phyloP scores from a whole-genome alignment of 2,113 vertebrate genomes.

The Pseudopipra pipra region DNA sequence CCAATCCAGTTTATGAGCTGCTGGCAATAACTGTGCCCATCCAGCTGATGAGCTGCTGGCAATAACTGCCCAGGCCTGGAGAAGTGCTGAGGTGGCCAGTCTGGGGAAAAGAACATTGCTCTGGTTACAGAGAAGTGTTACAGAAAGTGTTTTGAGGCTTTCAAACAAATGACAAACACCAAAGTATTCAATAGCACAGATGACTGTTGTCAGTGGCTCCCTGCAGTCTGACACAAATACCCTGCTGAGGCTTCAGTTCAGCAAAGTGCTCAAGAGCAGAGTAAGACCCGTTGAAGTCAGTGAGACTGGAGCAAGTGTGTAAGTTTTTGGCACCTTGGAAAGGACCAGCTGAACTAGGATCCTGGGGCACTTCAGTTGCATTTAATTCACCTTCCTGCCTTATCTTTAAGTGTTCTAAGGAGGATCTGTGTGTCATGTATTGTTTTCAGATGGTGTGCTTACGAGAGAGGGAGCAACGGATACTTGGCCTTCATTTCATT shows the following conservation, averaged over 20 bases:
- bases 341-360: background rate
- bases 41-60: background rate
- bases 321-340: background rate
- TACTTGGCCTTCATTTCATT: conserved; percentile 93
- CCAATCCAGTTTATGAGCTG: background rate
- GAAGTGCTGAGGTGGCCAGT: background rate
- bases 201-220: background rate
- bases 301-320: background rate
- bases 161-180: background rate
- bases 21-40: background rate
- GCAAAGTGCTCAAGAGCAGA: background rate
- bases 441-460: conserved; percentile 89
- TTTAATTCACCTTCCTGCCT: conserved; percentile 27
- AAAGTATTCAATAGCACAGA: background rate
- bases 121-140: background rate
- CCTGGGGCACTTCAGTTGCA: background rate
- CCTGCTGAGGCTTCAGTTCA: background rate
- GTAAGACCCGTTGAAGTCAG: background rate
- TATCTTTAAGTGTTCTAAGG: conserved; percentile 31
- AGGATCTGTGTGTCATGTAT: conserved; percentile 13
- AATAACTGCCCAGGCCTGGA: background rate
- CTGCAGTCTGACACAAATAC: conserved; percentile 15
- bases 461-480: conserved; percentile 77
- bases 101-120: background rate
- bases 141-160: background rate